phyloP scores from a whole-genome alignment of 35 echinoderm and acorn worm species.

The Heliocidaris tuberculata region DNA sequence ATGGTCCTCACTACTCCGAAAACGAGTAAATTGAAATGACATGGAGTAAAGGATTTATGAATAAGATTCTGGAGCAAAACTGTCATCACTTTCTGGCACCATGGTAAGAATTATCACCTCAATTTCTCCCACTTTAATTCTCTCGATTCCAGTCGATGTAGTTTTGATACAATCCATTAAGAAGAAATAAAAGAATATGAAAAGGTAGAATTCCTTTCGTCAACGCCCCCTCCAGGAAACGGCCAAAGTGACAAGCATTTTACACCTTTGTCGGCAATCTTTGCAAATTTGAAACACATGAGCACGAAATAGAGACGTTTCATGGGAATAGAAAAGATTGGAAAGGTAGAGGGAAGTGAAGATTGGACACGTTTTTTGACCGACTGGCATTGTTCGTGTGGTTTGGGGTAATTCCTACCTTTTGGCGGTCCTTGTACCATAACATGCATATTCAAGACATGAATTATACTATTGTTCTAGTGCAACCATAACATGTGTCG shows the following conservation, averaged over 20 bases:
- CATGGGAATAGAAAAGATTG: background rate
- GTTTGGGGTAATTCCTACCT: background rate
- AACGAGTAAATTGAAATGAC: background rate
- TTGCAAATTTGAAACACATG: conserved; percentile 49
- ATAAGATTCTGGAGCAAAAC: background rate
- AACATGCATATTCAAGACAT: background rate
- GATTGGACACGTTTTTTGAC: background rate
- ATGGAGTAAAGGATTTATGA: background rate
- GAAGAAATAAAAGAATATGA: conserved; percentile 13
- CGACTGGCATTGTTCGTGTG: background rate
- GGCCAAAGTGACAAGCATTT: conserved; percentile 38
- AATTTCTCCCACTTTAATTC: background rate
- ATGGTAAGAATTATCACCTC: background rate
- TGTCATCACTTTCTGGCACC: conserved; percentile 1
- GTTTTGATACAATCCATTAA: conserved; percentile 47
- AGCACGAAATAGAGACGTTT: conserved; percentile 31
- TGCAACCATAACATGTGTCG: background rate
- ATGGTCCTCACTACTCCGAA: background rate
- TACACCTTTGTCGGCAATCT: conserved; percentile 48
- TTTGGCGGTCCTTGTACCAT: background rate
- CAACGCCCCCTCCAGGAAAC: conserved; percentile 25
- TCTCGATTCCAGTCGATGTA: conserved; percentile 1
- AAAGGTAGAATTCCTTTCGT: conserved; percentile 26
- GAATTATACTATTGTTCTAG: background rate
- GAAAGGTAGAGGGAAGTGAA: background rate